Evolutionary conservation across 2,888 invertebrate species (phyloP).

Genomic region (Tiliacea citrago): DNA sequence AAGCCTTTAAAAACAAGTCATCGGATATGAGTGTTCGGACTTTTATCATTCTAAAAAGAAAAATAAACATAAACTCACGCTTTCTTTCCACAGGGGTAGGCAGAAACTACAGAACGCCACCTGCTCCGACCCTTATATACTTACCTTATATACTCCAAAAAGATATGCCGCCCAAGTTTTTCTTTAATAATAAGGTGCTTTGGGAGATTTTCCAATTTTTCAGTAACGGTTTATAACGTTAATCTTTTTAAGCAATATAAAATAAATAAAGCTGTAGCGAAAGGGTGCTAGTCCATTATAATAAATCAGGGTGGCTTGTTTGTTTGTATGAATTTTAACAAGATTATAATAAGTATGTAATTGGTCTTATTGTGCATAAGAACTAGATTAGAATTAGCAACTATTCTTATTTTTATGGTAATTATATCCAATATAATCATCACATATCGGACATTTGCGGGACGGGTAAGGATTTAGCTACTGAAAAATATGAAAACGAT

Average conservation of each 20-base stretch:
- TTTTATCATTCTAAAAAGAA: background rate
- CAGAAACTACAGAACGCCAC: background rate
- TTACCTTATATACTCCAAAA: background rate
- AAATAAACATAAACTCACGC: background rate
- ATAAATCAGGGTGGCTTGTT: background rate
- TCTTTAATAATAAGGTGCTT: background rate
- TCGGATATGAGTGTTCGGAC: background rate
- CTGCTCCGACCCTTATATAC: no score
- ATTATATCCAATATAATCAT: constrained; percentile 19
- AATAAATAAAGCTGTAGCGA: constrained; percentile 11
- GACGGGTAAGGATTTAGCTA: constrained; percentile 1
- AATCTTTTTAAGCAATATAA: background rate
- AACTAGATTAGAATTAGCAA: constrained; percentile 12
- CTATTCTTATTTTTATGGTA: constrained; percentile 31
- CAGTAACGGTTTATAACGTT: background rate
- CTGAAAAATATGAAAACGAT: constrained; percentile 6
- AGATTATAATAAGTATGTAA: constrained; percentile 9
- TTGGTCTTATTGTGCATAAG: constrained; percentile 3
- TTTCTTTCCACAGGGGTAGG: no score
- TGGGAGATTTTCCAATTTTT: background rate
- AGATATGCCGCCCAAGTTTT: background rate
- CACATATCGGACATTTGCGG: constrained; percentile 15
- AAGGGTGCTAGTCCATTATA: background rate
- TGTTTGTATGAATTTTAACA: constrained; percentile 22
- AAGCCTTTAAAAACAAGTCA: no score